phyloP scores from a whole-genome alignment of 2,113 vertebrate species.

The Sinocyclocheilus grahami region DNA sequence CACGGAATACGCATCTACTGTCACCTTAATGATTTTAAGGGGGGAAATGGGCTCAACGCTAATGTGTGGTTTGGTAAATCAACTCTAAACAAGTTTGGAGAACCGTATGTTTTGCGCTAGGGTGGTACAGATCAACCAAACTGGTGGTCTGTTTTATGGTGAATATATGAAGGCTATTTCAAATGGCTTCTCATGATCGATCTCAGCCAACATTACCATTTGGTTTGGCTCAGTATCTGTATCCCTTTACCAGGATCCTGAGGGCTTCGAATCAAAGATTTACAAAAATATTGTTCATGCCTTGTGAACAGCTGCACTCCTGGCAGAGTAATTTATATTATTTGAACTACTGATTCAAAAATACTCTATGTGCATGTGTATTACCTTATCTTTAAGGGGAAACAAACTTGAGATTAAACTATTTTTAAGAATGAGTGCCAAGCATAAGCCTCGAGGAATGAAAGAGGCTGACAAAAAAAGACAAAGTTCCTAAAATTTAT shows the following conservation, averaged over 20 bases:
- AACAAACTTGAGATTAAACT: constrained; percentile 40
- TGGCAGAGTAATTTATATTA: constrained; percentile 43
- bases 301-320: constrained; percentile 43
- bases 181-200: constrained; percentile 42
- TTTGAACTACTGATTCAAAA: constrained; percentile 49
- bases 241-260: constrained; percentile 28
- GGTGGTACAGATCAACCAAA: constrained; percentile 39
- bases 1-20: constrained; percentile 43
- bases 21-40: constrained; percentile 46
- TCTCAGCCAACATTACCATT: constrained; percentile 36
- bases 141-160: constrained; percentile 32
- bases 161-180: constrained; percentile 43
- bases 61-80: constrained; percentile 47
- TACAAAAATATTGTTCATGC: constrained; percentile 29
- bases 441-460: constrained; percentile 6
- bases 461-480: constrained; percentile 22
- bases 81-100: constrained; percentile 40
- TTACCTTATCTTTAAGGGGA: constrained; percentile 49
- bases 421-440: constrained; percentile 38
- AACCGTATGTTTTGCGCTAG: constrained; percentile 39
- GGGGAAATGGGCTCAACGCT: constrained; percentile 37
- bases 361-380: constrained; percentile 56
- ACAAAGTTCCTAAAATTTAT: constrained; percentile 38
- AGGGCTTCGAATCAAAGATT: constrained; percentile 25
- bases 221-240: constrained; percentile 29